Conservation (phyloP, 1,140 invertebrate species). For the Musca domestica region DNA sequence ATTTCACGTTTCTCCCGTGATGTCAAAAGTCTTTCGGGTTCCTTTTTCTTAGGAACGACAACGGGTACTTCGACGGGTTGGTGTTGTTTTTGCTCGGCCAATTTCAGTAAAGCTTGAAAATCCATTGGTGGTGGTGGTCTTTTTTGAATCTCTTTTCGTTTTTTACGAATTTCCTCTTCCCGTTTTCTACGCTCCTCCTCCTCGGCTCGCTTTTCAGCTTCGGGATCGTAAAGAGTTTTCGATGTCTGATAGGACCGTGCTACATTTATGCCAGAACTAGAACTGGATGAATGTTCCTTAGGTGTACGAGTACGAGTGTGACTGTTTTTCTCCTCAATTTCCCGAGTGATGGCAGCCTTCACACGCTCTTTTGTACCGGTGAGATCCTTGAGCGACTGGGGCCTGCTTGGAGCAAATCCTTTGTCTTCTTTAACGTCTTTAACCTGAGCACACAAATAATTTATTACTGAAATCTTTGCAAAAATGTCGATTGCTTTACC, state of each 20-base stretch:
- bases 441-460: conserved; percentile 42
- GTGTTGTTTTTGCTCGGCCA: conserved; percentile 80
- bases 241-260: conserved; percentile 30
- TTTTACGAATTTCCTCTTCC: conserved; percentile 60
- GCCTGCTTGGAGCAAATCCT: conserved; percentile 43
- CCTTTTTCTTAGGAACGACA: conserved; percentile 66
- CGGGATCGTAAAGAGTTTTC: conserved; percentile 44
- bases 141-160: conserved; percentile 46
- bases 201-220: conserved; percentile 55
- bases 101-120: conserved; percentile 70
- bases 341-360: conserved; percentile 69
- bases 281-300: neutral
- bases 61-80: conserved; percentile 64
- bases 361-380: conserved; percentile 69
- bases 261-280: conserved; percentile 3
- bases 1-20: conserved; percentile 75
- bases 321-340: conserved; percentile 69
- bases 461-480: neutral
- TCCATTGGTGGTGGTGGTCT: conserved; percentile 69
- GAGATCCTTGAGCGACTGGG: conserved; percentile 56
- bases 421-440: conserved; percentile 48
- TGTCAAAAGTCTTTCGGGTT: conserved; percentile 71
- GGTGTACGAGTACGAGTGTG: conserved; percentile 49
- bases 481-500: conserved; percentile 64
- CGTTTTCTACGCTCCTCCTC: conserved; percentile 54